Evolutionary conservation across 2,888 invertebrate species (phyloP).

Genomic region (Scaptomyza caliginosa): DNA sequence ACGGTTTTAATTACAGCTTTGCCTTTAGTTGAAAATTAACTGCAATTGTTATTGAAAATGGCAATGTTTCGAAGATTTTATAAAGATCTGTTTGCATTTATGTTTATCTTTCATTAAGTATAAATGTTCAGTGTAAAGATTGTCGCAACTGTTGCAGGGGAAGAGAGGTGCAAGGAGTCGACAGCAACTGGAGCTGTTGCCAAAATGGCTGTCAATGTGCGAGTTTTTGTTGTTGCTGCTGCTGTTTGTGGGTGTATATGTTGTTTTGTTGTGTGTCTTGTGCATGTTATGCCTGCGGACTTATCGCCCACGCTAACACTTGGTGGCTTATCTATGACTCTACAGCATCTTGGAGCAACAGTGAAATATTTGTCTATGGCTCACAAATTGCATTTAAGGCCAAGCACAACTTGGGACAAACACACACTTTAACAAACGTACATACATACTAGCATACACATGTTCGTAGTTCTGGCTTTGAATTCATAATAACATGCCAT

Average conservation of each 20-base stretch:
- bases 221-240: conserved; percentile 12
- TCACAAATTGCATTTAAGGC: conserved; percentile 41
- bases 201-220: conserved; percentile 44
- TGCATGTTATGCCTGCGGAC: conserved; percentile 28
- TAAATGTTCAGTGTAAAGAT: neutral
- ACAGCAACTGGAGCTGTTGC: conserved; percentile 18
- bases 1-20: too few relatives aligned
- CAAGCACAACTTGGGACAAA: conserved; percentile 1
- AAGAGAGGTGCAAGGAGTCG: neutral
- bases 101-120: neutral
- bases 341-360: conserved; percentile 46
- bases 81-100: neutral
- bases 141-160: neutral
- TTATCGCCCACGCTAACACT: conserved; percentile 60
- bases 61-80: too few relatives aligned
- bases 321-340: conserved; percentile 65
- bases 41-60: too few relatives aligned
- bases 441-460: neutral
- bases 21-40: too few relatives aligned
- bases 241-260: conserved; percentile 3
- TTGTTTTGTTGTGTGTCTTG: conserved; percentile 16
- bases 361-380: conserved; percentile 62
- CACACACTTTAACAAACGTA: neutral
- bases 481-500: conserved; percentile 58
- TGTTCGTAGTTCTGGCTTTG: conserved; percentile 36